Evolutionary conservation across 2,113 vertebrate genomes (phyloP).

Genomic region (Rhynchomys soricoides): DNA sequence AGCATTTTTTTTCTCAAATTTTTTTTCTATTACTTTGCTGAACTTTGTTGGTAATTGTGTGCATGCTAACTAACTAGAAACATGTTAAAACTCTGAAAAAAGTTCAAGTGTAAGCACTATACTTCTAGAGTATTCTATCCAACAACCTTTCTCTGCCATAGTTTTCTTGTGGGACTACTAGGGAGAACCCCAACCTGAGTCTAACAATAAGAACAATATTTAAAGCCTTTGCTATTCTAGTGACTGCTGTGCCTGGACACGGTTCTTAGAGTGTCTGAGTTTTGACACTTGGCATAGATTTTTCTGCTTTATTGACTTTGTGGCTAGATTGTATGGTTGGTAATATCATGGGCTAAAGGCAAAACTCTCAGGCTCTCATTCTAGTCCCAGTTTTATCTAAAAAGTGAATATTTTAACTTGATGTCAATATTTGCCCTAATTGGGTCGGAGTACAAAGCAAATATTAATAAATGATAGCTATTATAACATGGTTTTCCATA

Average conservation of each 20-base stretch:
- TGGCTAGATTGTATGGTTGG: background rate
- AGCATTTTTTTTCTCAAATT: conserved; percentile 33
- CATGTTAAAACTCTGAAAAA: background rate
- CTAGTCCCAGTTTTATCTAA: background rate
- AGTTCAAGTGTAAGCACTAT: background rate
- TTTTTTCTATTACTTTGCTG: conserved; percentile 21
- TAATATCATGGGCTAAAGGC: background rate
- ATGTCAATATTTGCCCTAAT: conserved; percentile 24
- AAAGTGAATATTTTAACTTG: background rate
- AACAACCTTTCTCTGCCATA: background rate
- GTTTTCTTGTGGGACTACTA: background rate
- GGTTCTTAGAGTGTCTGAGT: background rate
- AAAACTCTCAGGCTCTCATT: background rate
- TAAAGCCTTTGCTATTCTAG: background rate
- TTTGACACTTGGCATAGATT: background rate
- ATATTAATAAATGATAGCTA: background rate
- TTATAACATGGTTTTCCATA: background rate
- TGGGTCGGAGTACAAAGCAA: background rate
- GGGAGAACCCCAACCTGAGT: background rate
- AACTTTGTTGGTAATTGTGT: conserved; percentile 21
- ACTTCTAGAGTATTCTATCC: conserved; percentile 5
- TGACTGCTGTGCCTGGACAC: background rate
- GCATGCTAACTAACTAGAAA: background rate
- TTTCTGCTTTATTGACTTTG: background rate
- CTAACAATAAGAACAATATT: background rate